These are phyloP conservation scores for Caenorhabditis tropicalis DNA, from an alignment of 1,140 invertebrate species.

Conservation along the genomic window DNA sequence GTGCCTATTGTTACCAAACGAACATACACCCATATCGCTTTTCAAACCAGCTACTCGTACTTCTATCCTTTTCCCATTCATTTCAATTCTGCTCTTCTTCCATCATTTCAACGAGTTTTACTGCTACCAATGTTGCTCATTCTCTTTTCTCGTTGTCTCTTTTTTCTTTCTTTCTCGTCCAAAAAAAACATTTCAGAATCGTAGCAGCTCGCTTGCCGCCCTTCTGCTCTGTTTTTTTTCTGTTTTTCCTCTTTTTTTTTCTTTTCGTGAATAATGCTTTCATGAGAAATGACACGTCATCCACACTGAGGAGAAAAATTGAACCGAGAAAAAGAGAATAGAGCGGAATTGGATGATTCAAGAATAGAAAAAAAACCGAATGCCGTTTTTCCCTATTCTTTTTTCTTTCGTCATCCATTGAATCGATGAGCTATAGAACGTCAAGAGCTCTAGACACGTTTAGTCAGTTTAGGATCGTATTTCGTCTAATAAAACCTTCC, in stretches of 20 bases:
- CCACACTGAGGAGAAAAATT: background rate
- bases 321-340: background rate
- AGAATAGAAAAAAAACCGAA: background rate
- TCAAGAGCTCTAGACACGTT: background rate
- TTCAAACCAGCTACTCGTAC: background rate
- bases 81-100: background rate
- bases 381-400: background rate
- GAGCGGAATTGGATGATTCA: slow-evolving; percentile 3
- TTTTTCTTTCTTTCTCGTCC: background rate
- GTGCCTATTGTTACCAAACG: slow-evolving; percentile 16
- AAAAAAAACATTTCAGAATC: background rate
- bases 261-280: slow-evolving; percentile 7
- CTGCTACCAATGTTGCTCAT: background rate
- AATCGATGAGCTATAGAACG: background rate
- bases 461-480: background rate
- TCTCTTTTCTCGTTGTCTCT: background rate
- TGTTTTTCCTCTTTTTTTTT: background rate
- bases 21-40: background rate
- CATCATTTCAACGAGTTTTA: background rate
- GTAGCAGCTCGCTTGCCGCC: background rate
- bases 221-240: background rate
- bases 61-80: background rate
- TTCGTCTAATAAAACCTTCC: background rate
- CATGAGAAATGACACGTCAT: background rate
- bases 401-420: background rate